Conservation (phyloP, 2,888 invertebrate species). For the Drosophila paucipuncta region DNA sequence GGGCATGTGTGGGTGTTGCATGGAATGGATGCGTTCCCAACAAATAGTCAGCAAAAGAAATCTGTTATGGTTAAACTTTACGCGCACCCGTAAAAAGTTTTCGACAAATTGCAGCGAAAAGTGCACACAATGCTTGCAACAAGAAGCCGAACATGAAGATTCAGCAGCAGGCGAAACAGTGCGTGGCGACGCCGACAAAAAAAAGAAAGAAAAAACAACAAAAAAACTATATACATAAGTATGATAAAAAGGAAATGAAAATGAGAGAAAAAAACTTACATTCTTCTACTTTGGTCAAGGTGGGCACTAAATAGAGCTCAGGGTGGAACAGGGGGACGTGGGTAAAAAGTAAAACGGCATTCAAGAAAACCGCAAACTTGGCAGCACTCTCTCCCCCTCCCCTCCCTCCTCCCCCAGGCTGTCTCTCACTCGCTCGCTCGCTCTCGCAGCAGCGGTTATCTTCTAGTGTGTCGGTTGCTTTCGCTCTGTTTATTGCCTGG, state of each 20-base stretch:
- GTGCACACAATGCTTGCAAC: constrained; percentile 63
- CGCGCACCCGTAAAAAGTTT: constrained; percentile 56
- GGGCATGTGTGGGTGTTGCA: not conserved
- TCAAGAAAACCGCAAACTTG: constrained; percentile 68
- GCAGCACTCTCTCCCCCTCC: constrained; percentile 19
- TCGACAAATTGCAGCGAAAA: constrained; percentile 77
- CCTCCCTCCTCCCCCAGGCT: not conserved
- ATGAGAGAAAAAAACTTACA: constrained; percentile 30
- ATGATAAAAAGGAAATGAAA: constrained; percentile 14
- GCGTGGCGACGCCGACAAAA: constrained; percentile 68
- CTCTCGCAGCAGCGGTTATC: constrained; percentile 26
- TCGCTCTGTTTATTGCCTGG: constrained; percentile 72
- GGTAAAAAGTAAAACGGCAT: constrained; percentile 29
- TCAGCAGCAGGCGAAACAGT: constrained; percentile 55
- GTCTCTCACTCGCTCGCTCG: not conserved
- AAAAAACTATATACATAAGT: constrained; percentile 24
- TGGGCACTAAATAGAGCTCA: constrained; percentile 42
- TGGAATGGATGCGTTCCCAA: constrained; percentile 34
- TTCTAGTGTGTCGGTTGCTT: constrained; percentile 35
- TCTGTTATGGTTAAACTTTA: constrained; percentile 78
- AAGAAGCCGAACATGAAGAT: not conserved
- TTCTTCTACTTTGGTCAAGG: constrained; percentile 68
- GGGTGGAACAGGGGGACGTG: not conserved
- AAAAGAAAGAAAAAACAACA: not conserved
- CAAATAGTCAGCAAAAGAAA: constrained; percentile 60